A percentile compares a stretch with the other conserved stretches of the same genome.
These are phyloP conservation scores for Leptopilina syphax DNA, from an alignment of 2,888 invertebrate genomes.

Conservation along the genomic window DNA sequence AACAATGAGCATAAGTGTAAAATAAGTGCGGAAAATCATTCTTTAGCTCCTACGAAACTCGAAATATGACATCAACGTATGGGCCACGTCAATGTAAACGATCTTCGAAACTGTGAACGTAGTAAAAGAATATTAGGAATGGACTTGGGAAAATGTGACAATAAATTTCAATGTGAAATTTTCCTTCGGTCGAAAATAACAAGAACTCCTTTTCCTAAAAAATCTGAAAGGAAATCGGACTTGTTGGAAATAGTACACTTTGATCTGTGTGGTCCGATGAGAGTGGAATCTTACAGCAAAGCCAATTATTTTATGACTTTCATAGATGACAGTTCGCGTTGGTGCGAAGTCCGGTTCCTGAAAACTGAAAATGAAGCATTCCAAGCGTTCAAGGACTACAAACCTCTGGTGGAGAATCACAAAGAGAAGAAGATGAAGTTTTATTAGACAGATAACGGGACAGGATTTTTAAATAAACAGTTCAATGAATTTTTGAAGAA, in stretches of 20 bases:
- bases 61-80: constrained; percentile 45
- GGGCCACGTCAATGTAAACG: constrained; percentile 46
- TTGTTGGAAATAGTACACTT: constrained; percentile 57
- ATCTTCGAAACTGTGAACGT: constrained; percentile 37
- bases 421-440: constrained; percentile 48
- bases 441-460: constrained; percentile 24
- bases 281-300: constrained; percentile 50
- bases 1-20: constrained; percentile 6
- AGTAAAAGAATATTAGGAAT: constrained; percentile 38
- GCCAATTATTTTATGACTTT: constrained; percentile 58
- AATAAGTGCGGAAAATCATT: background rate
- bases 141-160: background rate
- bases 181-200: constrained; percentile 46
- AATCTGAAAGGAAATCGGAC: constrained; percentile 22
- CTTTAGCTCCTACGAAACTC: background rate
- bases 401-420: constrained; percentile 46
- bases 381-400: constrained; percentile 46
- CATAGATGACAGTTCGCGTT: constrained; percentile 59
- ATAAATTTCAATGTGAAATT: constrained; percentile 40
- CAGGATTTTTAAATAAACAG: constrained; percentile 7
- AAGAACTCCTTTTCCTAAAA: constrained; percentile 43
- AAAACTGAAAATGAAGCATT: constrained; percentile 52
- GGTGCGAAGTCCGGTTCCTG: constrained; percentile 53
- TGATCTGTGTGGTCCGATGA: constrained; percentile 58
- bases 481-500: constrained; percentile 19